Conservation (phyloP, 2,888 invertebrate species). For the Erpobdella octoculata region DNA sequence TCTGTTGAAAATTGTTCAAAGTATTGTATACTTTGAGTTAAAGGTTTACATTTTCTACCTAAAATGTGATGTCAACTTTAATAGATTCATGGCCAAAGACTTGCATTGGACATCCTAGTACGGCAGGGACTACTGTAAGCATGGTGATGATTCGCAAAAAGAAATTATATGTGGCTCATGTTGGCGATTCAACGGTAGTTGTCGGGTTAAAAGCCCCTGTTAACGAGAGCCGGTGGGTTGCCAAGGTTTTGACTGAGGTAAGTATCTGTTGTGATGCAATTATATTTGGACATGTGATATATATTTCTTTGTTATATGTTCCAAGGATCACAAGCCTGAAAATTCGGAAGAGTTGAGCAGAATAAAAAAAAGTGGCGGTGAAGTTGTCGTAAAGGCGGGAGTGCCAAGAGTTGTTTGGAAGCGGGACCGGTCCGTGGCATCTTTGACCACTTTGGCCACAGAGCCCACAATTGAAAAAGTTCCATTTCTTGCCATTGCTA, state of each 20-base stretch:
- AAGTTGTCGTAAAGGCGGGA: conserved; percentile 66
- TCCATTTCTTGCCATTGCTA: conserved; percentile 74
- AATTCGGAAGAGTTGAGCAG: conserved; percentile 71
- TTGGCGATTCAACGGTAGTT: conserved; percentile 94
- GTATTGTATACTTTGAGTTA: not conserved
- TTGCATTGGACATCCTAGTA: conserved; percentile 85
- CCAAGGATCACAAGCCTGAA: conserved; percentile 91
- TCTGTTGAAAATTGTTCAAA: not conserved
- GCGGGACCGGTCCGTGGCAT: conserved; percentile 67
- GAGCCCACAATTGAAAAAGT: conserved; percentile 56
- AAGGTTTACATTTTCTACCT: not conserved
- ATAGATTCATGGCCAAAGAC: conserved; percentile 79
- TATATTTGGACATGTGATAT: too few relatives aligned
- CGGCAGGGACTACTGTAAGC: conserved; percentile 93
- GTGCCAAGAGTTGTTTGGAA: conserved; percentile 96
- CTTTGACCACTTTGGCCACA: conserved; percentile 29
- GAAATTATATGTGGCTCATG: conserved; percentile 89
- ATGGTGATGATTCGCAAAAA: conserved; percentile 85
- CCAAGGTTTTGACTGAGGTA: not conserved
- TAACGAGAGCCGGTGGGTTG: not conserved
- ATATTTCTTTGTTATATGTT: too few relatives aligned
- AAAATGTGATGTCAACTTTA: not conserved
- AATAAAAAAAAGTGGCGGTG: conserved; percentile 60
- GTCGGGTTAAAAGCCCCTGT: conserved; percentile 59
- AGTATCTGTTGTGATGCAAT: not conserved